phyloP scores from a whole-genome alignment of 2,888 invertebrate species.

The Cosmopolites sordidus region DNA sequence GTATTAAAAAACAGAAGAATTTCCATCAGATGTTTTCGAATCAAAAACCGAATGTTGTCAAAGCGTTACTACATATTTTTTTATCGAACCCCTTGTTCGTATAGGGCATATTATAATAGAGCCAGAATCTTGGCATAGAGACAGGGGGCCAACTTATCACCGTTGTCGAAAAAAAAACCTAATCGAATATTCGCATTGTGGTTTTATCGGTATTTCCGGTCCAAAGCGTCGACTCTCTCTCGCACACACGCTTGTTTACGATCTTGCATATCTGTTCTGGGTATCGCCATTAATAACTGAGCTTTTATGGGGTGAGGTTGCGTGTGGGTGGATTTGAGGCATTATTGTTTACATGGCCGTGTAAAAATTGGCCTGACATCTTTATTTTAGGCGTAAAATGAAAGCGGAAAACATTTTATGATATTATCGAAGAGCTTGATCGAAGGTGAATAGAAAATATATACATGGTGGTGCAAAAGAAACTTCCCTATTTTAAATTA shows the following conservation, averaged over 20 bases:
- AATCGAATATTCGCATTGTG: constrained; percentile 41
- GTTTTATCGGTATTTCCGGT: constrained; percentile 39
- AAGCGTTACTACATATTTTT: too few relatives aligned
- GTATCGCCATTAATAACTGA: constrained; percentile 27
- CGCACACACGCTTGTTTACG: constrained; percentile 32
- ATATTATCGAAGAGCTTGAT: too few relatives aligned
- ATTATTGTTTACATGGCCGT: constrained; percentile 20
- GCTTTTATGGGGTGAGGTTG: constrained; percentile 6
- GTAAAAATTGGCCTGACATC: constrained; percentile 14
- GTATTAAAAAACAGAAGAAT: too few relatives aligned
- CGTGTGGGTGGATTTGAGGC: constrained; percentile 16
- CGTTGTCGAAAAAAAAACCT: constrained; percentile 31
- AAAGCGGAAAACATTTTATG: neutral
- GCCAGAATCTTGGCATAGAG: too few relatives aligned
- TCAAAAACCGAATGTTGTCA: too few relatives aligned
- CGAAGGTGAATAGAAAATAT: too few relatives aligned
- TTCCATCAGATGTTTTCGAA: too few relatives aligned
- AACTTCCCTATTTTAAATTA: too few relatives aligned
- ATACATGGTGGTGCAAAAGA: too few relatives aligned
- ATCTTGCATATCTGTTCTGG: constrained; percentile 18
- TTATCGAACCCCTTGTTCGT: too few relatives aligned
- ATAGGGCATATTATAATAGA: too few relatives aligned
- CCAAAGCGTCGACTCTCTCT: constrained; percentile 30
- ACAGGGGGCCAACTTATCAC: too few relatives aligned
- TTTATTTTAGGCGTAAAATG: constrained; percentile 13